Conservation (phyloP, 2,113 vertebrate genomes). For the Rattus rattus region DNA sequence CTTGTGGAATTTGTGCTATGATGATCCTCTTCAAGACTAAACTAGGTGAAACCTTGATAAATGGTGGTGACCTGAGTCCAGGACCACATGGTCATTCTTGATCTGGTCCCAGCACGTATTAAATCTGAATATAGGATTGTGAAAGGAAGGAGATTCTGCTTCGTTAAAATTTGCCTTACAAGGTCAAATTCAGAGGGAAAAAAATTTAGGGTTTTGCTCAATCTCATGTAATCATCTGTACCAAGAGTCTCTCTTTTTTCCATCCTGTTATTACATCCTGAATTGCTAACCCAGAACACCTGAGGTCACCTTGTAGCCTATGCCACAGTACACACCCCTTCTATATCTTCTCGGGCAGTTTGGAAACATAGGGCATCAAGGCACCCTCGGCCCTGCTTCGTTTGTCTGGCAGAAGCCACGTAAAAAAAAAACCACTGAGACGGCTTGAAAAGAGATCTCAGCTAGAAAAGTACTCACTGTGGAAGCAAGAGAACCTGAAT, state of each 20-base stretch:
- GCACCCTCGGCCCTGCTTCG: neutral
- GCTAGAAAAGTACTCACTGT: neutral
- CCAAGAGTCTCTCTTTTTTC: neutral
- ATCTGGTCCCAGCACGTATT: neutral
- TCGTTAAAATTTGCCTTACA: neutral
- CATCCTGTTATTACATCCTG: no score
- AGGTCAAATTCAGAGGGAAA: neutral
- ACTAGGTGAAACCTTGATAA: fast-evolving
- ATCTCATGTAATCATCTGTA: neutral
- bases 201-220: neutral
- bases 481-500: neutral
- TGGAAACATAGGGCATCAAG: neutral
- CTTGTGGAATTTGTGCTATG: neutral
- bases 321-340: neutral
- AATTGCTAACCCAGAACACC: neutral
- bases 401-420: neutral
- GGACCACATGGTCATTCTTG: neutral
- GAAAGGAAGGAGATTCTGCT: neutral
- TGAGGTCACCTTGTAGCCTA: neutral
- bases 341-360: neutral
- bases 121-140: neutral
- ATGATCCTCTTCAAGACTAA: neutral
- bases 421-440: neutral
- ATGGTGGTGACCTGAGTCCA: fast-evolving
- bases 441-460: neutral